Percentiles rank a stretch among this genome's conserved stretches.
Conservation (phyloP, 2,797 vertebrate species). For the Carcharodon carcharias region DNA sequence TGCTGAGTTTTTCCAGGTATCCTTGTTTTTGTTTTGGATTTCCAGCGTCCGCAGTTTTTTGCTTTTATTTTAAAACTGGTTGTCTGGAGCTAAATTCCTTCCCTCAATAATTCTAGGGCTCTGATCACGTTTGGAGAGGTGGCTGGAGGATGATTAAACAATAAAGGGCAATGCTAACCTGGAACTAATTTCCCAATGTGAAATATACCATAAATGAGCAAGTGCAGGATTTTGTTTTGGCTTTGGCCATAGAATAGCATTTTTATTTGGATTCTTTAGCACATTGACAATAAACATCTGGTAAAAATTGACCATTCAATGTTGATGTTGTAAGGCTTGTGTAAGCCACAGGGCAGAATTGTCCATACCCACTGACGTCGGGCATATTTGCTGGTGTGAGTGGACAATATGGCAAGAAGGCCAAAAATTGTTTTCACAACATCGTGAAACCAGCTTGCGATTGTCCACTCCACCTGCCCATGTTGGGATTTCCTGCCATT, state of each 20-base stretch:
- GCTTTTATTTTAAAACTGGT: neutral
- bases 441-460: no score
- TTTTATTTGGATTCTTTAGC: neutral
- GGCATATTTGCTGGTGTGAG: no score
- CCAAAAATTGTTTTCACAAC: no score
- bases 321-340: neutral
- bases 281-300: neutral
- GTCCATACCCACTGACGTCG: no score
- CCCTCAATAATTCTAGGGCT: neutral
- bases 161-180: neutral
- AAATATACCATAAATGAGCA: neutral
- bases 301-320: neutral
- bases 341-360: neutral
- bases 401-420: no score
- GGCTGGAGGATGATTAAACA: neutral
- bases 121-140: neutral
- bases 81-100: neutral
- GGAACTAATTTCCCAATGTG: neutral
- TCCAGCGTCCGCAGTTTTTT: no score
- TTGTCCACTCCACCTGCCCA: no score
- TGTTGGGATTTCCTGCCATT: no score
- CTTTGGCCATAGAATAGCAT: neutral
- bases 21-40: no score
- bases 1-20: no score
- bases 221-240: neutral